phyloP scores from a whole-genome alignment of 2,113 vertebrate genomes.

The Andinoacara biseriatus region DNA sequence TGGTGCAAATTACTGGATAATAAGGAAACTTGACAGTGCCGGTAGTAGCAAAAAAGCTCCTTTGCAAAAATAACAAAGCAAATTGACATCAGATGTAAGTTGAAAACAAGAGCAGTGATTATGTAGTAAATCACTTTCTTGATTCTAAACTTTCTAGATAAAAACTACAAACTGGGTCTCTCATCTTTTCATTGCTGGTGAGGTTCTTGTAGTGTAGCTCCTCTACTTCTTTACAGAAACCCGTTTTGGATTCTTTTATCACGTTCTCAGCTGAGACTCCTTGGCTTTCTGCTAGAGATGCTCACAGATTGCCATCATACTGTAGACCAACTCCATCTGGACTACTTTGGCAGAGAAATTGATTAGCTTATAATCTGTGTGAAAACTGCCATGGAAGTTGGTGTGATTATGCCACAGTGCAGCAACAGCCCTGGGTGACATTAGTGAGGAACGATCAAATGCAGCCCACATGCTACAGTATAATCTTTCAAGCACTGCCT shows the following conservation, averaged over 20 bases:
- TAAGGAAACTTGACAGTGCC: not conserved
- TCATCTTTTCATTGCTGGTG: constrained; percentile 12
- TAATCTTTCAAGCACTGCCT: not conserved
- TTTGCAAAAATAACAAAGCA: not conserved
- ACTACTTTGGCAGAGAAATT: constrained; percentile 58
- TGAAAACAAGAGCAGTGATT: not conserved
- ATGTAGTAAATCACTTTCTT: not conserved
- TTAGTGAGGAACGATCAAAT: constrained; percentile 19
- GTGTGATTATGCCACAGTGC: constrained; percentile 45
- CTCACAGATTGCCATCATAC: constrained; percentile 57
- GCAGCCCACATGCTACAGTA: not conserved
- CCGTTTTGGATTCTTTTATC: constrained; percentile 64
- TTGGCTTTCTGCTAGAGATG: constrained; percentile 42
- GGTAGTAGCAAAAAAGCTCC: not conserved
- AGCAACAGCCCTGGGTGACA: constrained; percentile 36
- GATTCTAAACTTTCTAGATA: not conserved
- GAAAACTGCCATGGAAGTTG: constrained; percentile 35
- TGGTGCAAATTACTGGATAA: not conserved
- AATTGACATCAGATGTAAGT: not conserved
- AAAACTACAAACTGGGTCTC: not conserved
- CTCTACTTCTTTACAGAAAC: constrained; percentile 30
- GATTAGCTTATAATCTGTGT: constrained; percentile 57
- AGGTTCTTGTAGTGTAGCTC: constrained; percentile 22
- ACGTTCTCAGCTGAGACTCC: constrained; percentile 41
- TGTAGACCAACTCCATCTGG: constrained; percentile 48